phyloP scores from a whole-genome alignment of 2,888 invertebrate species.

The Orgyia antiqua region DNA sequence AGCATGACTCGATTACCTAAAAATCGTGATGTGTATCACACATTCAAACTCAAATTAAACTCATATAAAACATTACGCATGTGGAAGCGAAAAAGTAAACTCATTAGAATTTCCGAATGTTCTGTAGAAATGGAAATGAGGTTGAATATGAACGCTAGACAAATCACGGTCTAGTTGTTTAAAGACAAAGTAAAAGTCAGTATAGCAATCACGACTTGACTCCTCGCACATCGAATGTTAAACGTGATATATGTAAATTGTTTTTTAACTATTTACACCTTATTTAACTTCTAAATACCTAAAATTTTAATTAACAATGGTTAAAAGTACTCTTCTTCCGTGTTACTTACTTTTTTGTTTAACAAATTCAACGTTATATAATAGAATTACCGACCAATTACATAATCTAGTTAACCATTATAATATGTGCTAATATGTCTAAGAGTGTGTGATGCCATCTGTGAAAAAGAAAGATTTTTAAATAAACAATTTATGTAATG shows the following conservation, averaged over 20 bases:
- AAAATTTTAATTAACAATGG: no score
- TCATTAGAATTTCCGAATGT: slow-evolving; percentile 20
- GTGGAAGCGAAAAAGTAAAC: slow-evolving; percentile 7
- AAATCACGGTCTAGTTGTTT: slow-evolving; percentile 36
- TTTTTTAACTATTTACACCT: background rate
- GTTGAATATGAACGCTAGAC: slow-evolving; percentile 25
- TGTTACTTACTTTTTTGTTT: slow-evolving; percentile 5
- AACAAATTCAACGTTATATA: slow-evolving; percentile 2
- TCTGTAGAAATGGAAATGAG: slow-evolving; percentile 29
- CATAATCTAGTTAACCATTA: slow-evolving; percentile 1
- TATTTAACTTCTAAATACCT: background rate
- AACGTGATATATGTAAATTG: slow-evolving; percentile 18
- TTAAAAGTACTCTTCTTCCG: slow-evolving; percentile 4
- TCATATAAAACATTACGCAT: background rate
- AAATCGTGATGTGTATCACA: background rate
- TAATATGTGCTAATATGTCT: background rate
- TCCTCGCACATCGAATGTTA: slow-evolving; percentile 18
- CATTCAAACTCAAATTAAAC: slow-evolving; percentile 3
- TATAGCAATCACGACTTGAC: slow-evolving; percentile 25
- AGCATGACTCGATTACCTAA: background rate
- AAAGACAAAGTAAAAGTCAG: slow-evolving; percentile 31
- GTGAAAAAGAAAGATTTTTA: slow-evolving; percentile 1
- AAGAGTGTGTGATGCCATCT: background rate
- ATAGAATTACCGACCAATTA: background rate
- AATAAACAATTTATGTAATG: background rate